phyloP scores from a whole-genome alignment of 2,888 invertebrate genomes.

The Meiosimyza decipiens region DNA sequence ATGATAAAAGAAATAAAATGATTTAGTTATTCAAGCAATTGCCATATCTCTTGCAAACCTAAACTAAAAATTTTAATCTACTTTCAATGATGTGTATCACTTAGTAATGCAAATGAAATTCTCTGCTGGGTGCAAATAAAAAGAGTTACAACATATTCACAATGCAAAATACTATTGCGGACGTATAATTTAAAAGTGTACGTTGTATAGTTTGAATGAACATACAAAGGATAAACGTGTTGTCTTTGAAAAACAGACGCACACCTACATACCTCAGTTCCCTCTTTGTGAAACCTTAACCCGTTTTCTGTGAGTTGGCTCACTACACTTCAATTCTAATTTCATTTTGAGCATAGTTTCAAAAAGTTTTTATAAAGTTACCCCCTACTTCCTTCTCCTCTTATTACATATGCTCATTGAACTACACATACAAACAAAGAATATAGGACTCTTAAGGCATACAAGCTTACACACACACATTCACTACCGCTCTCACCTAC shows the following conservation, averaged over 20 bases:
- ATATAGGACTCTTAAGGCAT: too few species aligned
- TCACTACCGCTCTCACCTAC: slow-evolving; percentile 11
- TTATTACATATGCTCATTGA: too few species aligned
- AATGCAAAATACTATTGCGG: background rate
- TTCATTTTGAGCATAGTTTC: slow-evolving; percentile 48
- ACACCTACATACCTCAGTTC: background rate
- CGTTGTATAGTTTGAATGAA: background rate
- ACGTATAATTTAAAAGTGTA: background rate
- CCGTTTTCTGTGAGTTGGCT: slow-evolving; percentile 9
- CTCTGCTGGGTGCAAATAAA: too few species aligned
- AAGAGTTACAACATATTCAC: too few species aligned
- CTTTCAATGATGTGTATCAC: too few species aligned
- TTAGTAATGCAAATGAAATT: too few species aligned
- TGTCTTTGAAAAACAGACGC: background rate
- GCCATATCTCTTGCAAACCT: too few species aligned
- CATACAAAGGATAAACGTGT: too few species aligned
- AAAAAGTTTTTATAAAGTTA: slow-evolving; percentile 56
- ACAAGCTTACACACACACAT: slow-evolving; percentile 29
- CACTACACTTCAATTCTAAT: slow-evolving; percentile 20
- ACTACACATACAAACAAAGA: too few species aligned
- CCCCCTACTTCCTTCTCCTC: slow-evolving; percentile 9
- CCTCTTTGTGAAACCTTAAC: slow-evolving; percentile 17
- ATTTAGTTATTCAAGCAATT: too few species aligned
- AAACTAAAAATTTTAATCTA: too few species aligned
- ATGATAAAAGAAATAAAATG: too few species aligned